Base-by-base conservation (phyloP, 2,113 vertebrate species). In the Odocoileus virginianus region DNA sequence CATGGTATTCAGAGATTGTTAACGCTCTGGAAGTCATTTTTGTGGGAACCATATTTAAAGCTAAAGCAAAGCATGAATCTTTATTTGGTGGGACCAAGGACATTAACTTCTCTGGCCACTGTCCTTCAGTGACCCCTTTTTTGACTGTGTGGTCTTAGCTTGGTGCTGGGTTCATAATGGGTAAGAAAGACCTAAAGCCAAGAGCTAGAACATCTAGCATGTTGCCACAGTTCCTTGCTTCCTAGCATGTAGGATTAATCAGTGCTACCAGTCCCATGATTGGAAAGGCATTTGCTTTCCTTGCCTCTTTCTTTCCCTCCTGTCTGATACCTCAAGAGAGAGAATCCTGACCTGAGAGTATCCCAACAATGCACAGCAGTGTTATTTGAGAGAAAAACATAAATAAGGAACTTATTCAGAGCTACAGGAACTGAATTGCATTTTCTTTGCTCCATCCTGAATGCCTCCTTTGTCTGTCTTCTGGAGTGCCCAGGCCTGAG, bases 381-480 rank as follows among this genome's bases (percentile, higher is more conserved):
- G 93, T 97, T 81, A 57, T 14, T 50, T 87, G 74, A 94, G 64
- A 96, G 55, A 81, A 95, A 94, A 97, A 93, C 33, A 78, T 91
- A 58, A 95, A 95, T 84, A 87, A 95, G 87, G 87, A 97, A 91
- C 89, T 95, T 92, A 16, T 28, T 30, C 58, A 93, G 76, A 97
- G 64, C 54, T 5, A 47, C 87, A 81, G 81, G 36, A 55, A 81
- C 5, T 36, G 14, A 92, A 50, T 13, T 82, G 6, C 15, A 8
- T 85, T 94, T 95, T 95, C 88, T 94, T 92, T 45, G 19, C 19
- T 25, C n/a, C 11, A 11, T 83, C 58, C 94, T 67, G 74, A 97
- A 95, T 90, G 74, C 27, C 52, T 43, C 33, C 79, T 97, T 94
- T 96, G 94, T 97, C 43, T 95, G 78, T 40, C 58, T 95, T 27